Evolutionary conservation across 2,113 vertebrate species (phyloP), one percentile per base, ranked within the genome.

Genomic region (Fulica atra): DNA sequence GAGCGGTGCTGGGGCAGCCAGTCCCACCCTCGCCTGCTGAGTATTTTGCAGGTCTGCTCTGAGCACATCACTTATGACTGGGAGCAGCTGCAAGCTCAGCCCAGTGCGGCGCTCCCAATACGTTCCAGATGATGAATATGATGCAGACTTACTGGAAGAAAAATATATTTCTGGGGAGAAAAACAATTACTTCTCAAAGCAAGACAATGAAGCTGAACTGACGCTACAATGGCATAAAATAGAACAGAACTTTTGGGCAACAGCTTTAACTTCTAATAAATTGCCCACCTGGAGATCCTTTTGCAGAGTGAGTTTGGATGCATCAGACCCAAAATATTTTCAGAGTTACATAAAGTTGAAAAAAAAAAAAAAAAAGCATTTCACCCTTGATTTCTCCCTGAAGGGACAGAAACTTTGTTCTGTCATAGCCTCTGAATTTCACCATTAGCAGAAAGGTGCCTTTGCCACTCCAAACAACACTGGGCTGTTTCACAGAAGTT

Each of bases 1-100:
- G 60, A 86, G 56, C 0, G 0, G 42, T 35, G 79, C 64, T 1
- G 7, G 76, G 65, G 63, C 86, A 16, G 35, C 19, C 48, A 9
- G 66, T 83, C 16, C 65, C 73, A 68, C 17, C 82, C 59, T 86
- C 1, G 66, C 53, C 93, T 42, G 81, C 42, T 0, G 20, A 53
- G 76, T 57, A 12, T 60, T 74, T 85, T 48, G 79, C 95, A 97
- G 89, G 96, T 95, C 71, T 77, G 80, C 65, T 92, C 70, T 31
- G 86, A 93, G 89, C 7, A 6, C 88, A 35, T 87, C 5, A 13
- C 53, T n/a, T 81, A 91, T 97, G 95, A 97, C 96, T 96, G 92
- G 94, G 96, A 97, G 95, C 97, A 97, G 97, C 97, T 97, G 97
- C 91, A 92, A 74, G 68, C 94, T 94, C 85, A 90, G 81, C 74